A percentile compares a stretch with the other conserved stretches of the same genome.
Evolutionary conservation across 1,140 invertebrate genomes (phyloP).

Genomic region (Caenorhabditis inopinata): DNA sequence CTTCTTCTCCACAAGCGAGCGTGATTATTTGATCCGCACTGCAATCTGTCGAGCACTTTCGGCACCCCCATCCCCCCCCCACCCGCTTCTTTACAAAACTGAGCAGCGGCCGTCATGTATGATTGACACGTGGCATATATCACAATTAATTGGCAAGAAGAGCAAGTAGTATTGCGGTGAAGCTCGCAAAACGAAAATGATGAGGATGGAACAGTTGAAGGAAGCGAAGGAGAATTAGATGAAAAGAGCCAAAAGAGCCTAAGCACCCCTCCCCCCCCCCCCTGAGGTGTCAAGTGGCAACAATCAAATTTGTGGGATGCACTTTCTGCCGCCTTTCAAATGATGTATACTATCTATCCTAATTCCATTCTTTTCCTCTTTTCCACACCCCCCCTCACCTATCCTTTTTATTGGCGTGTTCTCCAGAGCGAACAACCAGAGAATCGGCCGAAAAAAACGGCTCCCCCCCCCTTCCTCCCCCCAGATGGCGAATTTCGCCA

Average conservation of each 20-base stretch:
- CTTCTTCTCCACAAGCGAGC: neutral
- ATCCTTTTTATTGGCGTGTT: conserved; percentile 14
- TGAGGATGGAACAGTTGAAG: neutral
- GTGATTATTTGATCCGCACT: conserved; percentile 27
- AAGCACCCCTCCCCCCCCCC: no score
- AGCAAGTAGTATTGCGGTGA: conserved; percentile 4
- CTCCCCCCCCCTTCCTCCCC: no score
- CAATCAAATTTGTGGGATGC: conserved; percentile 26
- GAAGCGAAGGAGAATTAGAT: neutral
- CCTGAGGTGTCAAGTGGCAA: conserved; percentile 21
- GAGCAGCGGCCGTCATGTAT: neutral
- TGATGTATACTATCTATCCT: conserved; percentile 29
- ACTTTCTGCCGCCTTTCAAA: neutral
- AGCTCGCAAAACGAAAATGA: neutral
- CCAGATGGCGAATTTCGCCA: conserved; percentile 17
- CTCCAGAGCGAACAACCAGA: neutral
- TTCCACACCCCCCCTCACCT: neutral
- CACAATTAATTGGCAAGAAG: neutral
- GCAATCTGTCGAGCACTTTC: conserved; percentile 32
- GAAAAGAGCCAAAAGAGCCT: neutral
- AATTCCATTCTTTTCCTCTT: conserved; percentile 4
- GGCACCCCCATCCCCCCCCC: neutral
- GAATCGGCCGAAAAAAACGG: no score
- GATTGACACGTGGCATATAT: conserved; percentile 25
- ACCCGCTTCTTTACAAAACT: conserved; percentile 32